These are phyloP conservation scores for Nesogale talazaci DNA, from an alignment of 2,113 vertebrate genomes.

Conservation along the genomic window DNA sequence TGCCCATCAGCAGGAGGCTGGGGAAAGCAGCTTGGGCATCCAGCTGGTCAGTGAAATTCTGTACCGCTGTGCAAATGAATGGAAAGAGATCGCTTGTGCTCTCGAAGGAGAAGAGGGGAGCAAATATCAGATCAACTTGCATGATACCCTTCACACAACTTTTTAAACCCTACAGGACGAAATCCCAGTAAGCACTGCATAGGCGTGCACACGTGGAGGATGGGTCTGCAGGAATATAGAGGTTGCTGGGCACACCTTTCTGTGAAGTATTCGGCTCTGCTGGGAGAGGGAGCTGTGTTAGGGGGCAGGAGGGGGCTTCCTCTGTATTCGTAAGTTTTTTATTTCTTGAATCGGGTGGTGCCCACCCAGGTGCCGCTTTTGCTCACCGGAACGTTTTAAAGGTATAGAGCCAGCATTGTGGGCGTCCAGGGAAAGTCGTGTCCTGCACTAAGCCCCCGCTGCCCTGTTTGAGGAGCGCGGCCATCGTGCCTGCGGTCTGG, in stretches of 20 bases:
- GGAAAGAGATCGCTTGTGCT: not conserved
- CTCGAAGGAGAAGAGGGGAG: not conserved
- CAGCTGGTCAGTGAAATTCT: not conserved
- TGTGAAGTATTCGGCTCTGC: not conserved
- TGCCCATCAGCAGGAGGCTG: not conserved
- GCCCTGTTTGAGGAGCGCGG: not conserved
- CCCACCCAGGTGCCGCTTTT: not conserved
- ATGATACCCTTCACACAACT: not conserved
- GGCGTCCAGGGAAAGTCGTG: not conserved
- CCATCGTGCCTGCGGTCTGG: not conserved
- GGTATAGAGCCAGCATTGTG: not conserved
- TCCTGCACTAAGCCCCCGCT: not conserved
- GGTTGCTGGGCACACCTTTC: not conserved
- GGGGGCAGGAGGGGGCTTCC: not conserved
- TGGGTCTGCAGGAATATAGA: slow-evolving; percentile 13
- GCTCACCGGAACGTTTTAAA: slow-evolving; percentile 33
- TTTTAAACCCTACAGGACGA: not conserved
- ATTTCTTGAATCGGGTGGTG: not conserved
- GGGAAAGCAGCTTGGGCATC: not conserved
- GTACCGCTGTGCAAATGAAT: not conserved
- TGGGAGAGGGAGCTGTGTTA: not conserved
- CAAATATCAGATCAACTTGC: not conserved
- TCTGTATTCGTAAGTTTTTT: not conserved
- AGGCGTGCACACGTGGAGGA: not conserved
- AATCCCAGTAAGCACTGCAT: not conserved